These are phyloP conservation scores for Maccullochella peelii DNA, from an alignment of 2,113 vertebrate species.

Conservation along the genomic window DNA sequence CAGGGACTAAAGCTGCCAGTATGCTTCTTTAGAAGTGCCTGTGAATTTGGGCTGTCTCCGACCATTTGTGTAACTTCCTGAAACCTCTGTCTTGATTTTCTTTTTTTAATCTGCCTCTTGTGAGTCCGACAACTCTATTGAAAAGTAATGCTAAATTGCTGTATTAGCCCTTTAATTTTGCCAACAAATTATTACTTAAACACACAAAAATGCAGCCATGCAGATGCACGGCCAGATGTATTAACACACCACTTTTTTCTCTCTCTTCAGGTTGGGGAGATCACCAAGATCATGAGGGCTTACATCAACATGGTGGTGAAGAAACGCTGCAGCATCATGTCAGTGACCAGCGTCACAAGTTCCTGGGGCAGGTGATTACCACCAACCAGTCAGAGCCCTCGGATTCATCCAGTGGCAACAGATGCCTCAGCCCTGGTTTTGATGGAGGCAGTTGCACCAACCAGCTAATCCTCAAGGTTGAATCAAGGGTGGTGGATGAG, in stretches of 20 bases:
- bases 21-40: no score
- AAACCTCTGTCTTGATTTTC: background rate
- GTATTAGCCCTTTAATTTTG: background rate
- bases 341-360: constrained; percentile 86
- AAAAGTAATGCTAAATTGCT: background rate
- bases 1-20: background rate
- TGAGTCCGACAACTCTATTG: background rate
- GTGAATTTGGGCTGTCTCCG: no score
- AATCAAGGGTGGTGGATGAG: constrained; percentile 16
- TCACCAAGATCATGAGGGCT: constrained; percentile 95
- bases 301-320: constrained; percentile 97
- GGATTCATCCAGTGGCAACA: constrained; percentile 35
- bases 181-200: background rate
- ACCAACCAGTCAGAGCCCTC: constrained; percentile 47
- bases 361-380: constrained; percentile 88
- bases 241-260: constrained; percentile 31
- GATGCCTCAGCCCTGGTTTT: constrained; percentile 30
- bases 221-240: background rate
- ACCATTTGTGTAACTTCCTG: no score
- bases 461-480: constrained; percentile 39
- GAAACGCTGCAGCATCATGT: constrained; percentile 93
- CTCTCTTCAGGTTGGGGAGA: constrained; percentile 88
- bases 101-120: background rate
- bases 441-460: constrained; percentile 47
- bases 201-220: background rate